Evolutionary conservation across 2,113 vertebrate genomes (phyloP).

Genomic region (Peromyscus polionotus): DNA sequence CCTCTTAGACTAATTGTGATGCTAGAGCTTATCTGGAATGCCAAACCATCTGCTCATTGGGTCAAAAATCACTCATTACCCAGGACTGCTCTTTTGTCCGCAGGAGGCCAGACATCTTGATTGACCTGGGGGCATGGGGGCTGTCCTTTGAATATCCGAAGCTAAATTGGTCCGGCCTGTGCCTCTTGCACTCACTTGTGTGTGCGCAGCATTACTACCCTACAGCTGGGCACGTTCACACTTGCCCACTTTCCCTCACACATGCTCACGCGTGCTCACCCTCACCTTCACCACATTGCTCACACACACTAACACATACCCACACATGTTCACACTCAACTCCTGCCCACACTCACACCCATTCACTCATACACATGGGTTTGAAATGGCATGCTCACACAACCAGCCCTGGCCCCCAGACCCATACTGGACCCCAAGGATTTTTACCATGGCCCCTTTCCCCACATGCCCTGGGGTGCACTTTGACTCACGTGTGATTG

Average conservation of each 20-base stretch:
- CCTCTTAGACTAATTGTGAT: background rate
- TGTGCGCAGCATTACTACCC: background rate
- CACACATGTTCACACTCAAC: background rate
- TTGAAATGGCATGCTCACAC: background rate
- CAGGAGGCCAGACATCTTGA: conserved; percentile 10
- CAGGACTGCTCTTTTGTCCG: background rate
- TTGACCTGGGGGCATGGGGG: background rate
- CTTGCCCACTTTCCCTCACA: too few species aligned
- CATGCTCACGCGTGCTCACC: too few species aligned
- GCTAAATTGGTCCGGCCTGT: background rate
- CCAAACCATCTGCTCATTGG: background rate
- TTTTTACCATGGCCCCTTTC: background rate
- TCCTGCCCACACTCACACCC: background rate
- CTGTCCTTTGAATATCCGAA: background rate
- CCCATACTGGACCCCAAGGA: background rate
- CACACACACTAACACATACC: background rate
- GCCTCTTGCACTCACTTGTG: background rate
- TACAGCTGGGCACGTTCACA: background rate
- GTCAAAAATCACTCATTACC: conserved; percentile 14
- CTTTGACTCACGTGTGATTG: background rate
- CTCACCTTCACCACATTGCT: background rate
- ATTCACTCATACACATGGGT: background rate
- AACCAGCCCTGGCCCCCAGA: background rate
- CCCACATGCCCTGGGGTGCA: background rate
- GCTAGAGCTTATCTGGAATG: background rate